Evolutionary conservation across 2,113 vertebrate genomes (phyloP).

Genomic region (Daubentonia madagascariensis): DNA sequence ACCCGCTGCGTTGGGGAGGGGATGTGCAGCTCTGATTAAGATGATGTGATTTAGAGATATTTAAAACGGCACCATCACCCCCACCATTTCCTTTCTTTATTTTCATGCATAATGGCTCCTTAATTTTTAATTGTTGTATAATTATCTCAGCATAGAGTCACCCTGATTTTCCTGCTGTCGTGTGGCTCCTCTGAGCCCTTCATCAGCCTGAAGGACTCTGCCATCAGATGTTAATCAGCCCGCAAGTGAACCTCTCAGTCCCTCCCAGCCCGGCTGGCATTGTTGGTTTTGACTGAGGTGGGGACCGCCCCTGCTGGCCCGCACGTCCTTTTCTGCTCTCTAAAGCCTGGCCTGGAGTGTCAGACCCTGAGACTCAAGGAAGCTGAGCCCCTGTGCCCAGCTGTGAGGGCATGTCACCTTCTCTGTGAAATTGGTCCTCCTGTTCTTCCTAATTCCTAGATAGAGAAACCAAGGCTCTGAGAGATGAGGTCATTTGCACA

Average conservation of each 20-base stretch:
- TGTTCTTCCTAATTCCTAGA: background rate
- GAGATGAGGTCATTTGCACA: background rate
- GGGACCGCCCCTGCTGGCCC: background rate
- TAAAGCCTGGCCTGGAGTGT: background rate
- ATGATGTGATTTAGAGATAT: background rate
- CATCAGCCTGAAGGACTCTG: background rate
- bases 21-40: background rate
- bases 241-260: background rate
- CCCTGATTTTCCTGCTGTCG: background rate
- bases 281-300: background rate
- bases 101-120: background rate
- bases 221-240: background rate
- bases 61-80: background rate
- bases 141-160: background rate
- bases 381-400: background rate
- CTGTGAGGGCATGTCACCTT: background rate
- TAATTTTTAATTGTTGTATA: background rate
- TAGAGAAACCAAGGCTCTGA: background rate
- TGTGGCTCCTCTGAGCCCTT: background rate
- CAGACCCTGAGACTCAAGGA: background rate
- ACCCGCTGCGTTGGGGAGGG: background rate
- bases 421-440: background rate
- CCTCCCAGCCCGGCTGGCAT: accelerated
- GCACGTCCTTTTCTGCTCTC: background rate
- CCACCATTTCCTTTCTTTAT: background rate